Percentiles rank a stretch among this genome's conserved stretches.
These are phyloP conservation scores for Drosophila bunnanda DNA, from an alignment of 2,888 invertebrate genomes.

Conservation along the genomic window DNA sequence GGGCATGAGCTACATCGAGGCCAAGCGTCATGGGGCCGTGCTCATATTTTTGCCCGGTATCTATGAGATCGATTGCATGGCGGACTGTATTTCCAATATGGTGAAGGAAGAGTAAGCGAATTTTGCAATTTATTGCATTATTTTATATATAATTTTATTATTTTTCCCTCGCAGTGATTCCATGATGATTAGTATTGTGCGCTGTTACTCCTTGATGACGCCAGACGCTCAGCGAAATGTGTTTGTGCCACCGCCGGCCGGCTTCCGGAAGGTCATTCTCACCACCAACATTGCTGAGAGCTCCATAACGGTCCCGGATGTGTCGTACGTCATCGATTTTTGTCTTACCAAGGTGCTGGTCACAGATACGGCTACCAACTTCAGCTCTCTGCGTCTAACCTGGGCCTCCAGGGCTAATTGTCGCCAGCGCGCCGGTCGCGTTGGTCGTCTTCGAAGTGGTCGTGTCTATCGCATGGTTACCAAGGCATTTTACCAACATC, in stretches of 20 bases:
- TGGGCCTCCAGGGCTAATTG: slow-evolving; percentile 97
- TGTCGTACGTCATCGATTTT: slow-evolving; percentile 96
- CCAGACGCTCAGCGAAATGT: slow-evolving; percentile 90
- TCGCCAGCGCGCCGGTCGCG: slow-evolving; percentile 94
- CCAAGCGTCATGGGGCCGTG: slow-evolving; percentile 86
- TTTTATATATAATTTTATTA: not conserved
- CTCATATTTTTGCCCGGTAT: slow-evolving; percentile 96
- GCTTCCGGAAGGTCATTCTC: slow-evolving; percentile 91
- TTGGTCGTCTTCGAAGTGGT: slow-evolving; percentile 94
- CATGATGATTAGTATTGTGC: slow-evolving; percentile 62
- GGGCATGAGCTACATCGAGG: slow-evolving; percentile 77
- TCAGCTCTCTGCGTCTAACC: slow-evolving; percentile 87
- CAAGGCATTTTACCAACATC: slow-evolving; percentile 87
- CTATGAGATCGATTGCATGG: slow-evolving; percentile 89
- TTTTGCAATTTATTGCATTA: not conserved
- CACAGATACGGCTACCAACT: slow-evolving; percentile 90
- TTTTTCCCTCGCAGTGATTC: not conserved
- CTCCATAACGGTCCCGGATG: slow-evolving; percentile 95
- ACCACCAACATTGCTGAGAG: slow-evolving; percentile 97
- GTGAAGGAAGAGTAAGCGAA: slow-evolving; percentile 44
- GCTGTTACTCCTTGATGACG: slow-evolving; percentile 91
- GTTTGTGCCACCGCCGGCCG: slow-evolving; percentile 83
- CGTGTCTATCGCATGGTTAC: slow-evolving; percentile 93
- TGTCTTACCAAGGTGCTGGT: slow-evolving; percentile 94
- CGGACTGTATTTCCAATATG: slow-evolving; percentile 39